These are phyloP conservation scores for Mythimna vitellina DNA, from an alignment of 2,888 invertebrate species.

Conservation along the genomic window DNA sequence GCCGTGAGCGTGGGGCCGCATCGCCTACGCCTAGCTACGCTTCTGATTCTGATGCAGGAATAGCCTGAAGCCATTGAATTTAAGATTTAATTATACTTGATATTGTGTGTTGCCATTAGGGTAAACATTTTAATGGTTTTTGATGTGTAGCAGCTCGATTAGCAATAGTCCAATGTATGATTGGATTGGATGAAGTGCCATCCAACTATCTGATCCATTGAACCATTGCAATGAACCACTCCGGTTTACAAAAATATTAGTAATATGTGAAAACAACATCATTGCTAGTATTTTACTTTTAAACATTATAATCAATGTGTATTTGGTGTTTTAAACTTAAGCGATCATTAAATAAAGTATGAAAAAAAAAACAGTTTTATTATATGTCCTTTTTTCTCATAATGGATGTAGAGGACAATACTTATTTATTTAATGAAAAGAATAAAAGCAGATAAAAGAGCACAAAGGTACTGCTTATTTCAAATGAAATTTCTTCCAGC, in stretches of 20 bases:
- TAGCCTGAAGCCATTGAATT: neutral
- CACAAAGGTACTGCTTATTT: no score
- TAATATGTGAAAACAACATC: slow-evolving; percentile 1
- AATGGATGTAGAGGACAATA: no score
- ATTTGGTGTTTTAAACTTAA: slow-evolving; percentile 13
- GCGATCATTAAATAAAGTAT: neutral
- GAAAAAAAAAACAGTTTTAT: neutral
- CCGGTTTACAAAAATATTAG: neutral
- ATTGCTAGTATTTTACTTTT: slow-evolving; percentile 19
- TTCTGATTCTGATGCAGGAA: neutral
- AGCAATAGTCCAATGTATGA: slow-evolving; percentile 17
- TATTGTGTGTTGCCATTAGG: slow-evolving; percentile 13
- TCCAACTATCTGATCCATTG: neutral
- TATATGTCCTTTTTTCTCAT: neutral
- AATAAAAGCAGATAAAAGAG: no score
- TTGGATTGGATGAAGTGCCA: neutral
- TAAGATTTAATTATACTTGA: slow-evolving; percentile 6
- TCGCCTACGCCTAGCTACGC: no score
- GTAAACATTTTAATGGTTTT: slow-evolving; percentile 1
- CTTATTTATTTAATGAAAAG: no score
- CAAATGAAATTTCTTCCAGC: no score
- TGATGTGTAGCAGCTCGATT: slow-evolving; percentile 4
- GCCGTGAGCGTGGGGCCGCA: no score
- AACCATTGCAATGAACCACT: neutral
- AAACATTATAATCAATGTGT: slow-evolving; percentile 20